Evolutionary conservation across 2,888 invertebrate genomes (phyloP).

Genomic region (Morpho deidamia): DNA sequence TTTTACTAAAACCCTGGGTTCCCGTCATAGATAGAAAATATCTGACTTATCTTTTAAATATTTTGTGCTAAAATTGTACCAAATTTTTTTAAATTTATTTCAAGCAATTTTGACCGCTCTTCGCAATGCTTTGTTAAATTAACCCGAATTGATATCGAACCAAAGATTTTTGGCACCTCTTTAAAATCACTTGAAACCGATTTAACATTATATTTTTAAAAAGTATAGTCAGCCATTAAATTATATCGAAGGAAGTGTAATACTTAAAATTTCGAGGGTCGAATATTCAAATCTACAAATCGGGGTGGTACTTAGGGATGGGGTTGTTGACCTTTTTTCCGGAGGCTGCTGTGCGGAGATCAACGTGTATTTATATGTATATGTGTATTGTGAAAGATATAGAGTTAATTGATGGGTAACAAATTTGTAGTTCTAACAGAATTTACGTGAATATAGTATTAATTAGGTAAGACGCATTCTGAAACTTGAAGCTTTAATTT

Average conservation of each 20-base stretch:
- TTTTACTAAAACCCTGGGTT: too few relatives aligned
- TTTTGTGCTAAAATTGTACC: too few relatives aligned
- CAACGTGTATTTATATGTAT: conserved; percentile 38
- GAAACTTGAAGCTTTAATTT: too few relatives aligned
- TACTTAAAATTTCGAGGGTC: conserved; percentile 51
- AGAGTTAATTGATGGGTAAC: conserved; percentile 22
- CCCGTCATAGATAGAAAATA: too few relatives aligned
- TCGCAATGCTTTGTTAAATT: too few relatives aligned
- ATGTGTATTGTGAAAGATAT: conserved; percentile 22
- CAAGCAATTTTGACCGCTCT: too few relatives aligned
- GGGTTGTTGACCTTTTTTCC: conserved; percentile 63
- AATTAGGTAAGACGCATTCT: too few relatives aligned
- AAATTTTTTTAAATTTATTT: too few relatives aligned
- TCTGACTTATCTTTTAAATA: too few relatives aligned
- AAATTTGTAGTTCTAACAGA: neutral
- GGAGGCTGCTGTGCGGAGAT: conserved; percentile 44
- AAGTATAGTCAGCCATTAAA: neutral
- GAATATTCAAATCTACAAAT: conserved; percentile 68
- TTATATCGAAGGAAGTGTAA: conserved; percentile 44
- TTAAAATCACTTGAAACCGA: neutral
- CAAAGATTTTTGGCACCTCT: too few relatives aligned
- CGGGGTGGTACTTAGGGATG: conserved; percentile 43
- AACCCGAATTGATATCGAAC: too few relatives aligned
- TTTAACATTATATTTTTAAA: conserved; percentile 6
- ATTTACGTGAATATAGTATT: too few relatives aligned